A percentile compares a stretch with the other conserved stretches of the same genome.
phyloP scores from a whole-genome alignment of 2,113 vertebrate genomes.

The Ia io region DNA sequence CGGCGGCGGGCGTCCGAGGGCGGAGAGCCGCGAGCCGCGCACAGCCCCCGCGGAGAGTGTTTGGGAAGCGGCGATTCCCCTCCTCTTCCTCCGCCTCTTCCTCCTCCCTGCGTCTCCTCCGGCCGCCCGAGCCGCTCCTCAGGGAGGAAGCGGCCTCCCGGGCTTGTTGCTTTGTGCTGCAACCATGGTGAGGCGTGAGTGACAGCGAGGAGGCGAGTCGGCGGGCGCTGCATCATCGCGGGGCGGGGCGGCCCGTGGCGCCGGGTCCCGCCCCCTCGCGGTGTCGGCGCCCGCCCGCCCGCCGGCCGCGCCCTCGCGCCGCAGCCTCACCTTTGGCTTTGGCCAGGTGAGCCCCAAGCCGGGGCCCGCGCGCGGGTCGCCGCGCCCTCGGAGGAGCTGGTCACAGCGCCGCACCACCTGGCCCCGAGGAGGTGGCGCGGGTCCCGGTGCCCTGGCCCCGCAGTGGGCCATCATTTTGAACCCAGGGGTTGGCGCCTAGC shows the following conservation, averaged over 20 bases:
- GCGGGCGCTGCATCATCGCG: slow-evolving; percentile 34
- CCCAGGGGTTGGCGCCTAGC: neutral
- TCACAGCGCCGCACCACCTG: neutral
- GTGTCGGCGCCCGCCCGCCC: neutral
- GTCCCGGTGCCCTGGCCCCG: neutral
- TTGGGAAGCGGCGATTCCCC: slow-evolving; percentile 58
- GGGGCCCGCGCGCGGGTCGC: fast-evolving
- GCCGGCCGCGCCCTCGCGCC: slow-evolving; percentile 35
- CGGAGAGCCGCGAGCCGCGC: neutral
- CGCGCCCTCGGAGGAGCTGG: fast-evolving
- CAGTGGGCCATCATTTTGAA: neutral
- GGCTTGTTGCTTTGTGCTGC: slow-evolving; percentile 76
- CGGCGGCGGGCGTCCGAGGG: slow-evolving; percentile 11
- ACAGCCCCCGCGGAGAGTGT: neutral
- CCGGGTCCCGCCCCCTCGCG: neutral
- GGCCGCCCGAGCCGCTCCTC: slow-evolving; percentile 57
- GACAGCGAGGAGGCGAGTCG: slow-evolving; percentile 29
- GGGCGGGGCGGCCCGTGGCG: neutral
- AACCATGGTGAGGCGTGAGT: slow-evolving; percentile 75
- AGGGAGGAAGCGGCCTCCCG: slow-evolving; percentile 77
- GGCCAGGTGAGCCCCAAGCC: neutral
- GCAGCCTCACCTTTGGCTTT: neutral
- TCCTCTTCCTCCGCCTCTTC: slow-evolving; percentile 68
- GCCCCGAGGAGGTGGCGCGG: neutral
- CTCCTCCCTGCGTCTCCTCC: slow-evolving; percentile 59